A percentile compares a stretch with the other conserved stretches of the same genome.
These are phyloP conservation scores for Papilio dardanus DNA, from an alignment of 1,140 invertebrate species.

Conservation along the genomic window DNA sequence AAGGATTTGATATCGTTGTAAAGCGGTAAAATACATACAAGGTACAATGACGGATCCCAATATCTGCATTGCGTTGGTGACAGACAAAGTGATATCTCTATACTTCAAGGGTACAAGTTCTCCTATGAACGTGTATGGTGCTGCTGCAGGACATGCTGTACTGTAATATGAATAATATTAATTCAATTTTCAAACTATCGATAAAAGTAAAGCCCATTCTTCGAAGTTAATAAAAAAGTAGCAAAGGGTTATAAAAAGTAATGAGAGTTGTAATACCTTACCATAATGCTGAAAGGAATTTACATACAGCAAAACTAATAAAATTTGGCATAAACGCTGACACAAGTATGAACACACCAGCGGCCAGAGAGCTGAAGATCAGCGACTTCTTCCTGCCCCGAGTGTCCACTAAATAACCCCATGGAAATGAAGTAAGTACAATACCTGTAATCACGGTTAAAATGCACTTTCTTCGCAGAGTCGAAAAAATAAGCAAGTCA, in stretches of 20 bases:
- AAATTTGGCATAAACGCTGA: constrained; percentile 71
- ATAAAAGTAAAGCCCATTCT: background rate
- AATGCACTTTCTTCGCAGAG: too few relatives aligned
- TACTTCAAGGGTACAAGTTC: constrained; percentile 66
- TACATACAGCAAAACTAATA: constrained; percentile 61
- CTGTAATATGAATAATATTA: constrained; percentile 47
- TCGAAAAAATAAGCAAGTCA: too few relatives aligned
- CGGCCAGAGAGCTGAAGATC: constrained; percentile 54
- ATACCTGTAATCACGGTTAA: constrained; percentile 57
- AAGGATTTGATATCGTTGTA: too few relatives aligned
- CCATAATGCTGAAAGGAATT: constrained; percentile 64
- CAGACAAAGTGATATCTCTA: constrained; percentile 64
- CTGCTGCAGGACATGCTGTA: constrained; percentile 67
- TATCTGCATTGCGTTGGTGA: constrained; percentile 69
- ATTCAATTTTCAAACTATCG: background rate
- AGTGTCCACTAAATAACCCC: constrained; percentile 72
- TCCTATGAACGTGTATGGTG: constrained; percentile 69
- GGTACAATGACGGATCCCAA: constrained; percentile 62
- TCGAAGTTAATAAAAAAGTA: constrained; percentile 1
- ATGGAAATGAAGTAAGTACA: constrained; percentile 69
- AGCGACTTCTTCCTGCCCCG: constrained; percentile 61
- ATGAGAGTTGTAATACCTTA: constrained; percentile 45
- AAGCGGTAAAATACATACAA: constrained; percentile 53
- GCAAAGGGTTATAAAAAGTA: background rate
- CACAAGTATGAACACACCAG: constrained; percentile 52